Percentiles rank a stretch among this genome's conserved stretches.
Conservation (phyloP, 2,888 invertebrate genomes). For the Celastrina argiolus region DNA sequence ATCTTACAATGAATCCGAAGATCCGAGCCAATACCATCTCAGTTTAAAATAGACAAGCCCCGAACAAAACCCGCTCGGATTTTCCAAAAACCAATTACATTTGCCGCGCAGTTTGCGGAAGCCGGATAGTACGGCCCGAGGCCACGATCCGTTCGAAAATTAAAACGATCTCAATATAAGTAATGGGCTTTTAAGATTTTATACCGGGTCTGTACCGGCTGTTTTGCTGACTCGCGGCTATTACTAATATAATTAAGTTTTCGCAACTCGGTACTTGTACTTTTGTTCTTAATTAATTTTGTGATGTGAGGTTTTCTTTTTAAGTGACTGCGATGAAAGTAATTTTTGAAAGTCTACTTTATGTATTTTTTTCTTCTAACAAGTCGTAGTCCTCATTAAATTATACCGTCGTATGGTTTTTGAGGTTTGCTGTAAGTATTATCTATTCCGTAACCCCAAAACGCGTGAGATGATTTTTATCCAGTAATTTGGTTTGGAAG, state of each 20-base stretch:
- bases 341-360: too few species aligned
- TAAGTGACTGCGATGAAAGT: too few species aligned
- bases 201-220: conserved; percentile 37
- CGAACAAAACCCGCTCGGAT: conserved; percentile 25
- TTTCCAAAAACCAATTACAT: conserved; percentile 45
- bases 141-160: conserved; percentile 39
- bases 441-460: too few species aligned
- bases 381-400: too few species aligned
- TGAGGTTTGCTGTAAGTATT: too few species aligned
- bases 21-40: conserved; percentile 29
- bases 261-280: not conserved
- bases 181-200: conserved; percentile 44
- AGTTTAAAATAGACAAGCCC: conserved; percentile 29
- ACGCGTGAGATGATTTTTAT: too few species aligned
- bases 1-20: conserved; percentile 16
- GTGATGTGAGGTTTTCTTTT: not conserved
- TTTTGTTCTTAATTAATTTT: not conserved
- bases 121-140: conserved; percentile 35
- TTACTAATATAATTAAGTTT: conserved; percentile 36
- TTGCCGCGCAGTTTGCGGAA: conserved; percentile 36
- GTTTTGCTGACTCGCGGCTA: conserved; percentile 26
- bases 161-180: conserved; percentile 43
- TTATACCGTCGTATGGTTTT: too few species aligned
- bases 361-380: too few species aligned
- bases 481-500: too few species aligned